A percentile compares a stretch with the other conserved stretches of the same genome.
phyloP scores from a whole-genome alignment of 2,888 invertebrate species.

The Zaprionus obscuricornis region DNA sequence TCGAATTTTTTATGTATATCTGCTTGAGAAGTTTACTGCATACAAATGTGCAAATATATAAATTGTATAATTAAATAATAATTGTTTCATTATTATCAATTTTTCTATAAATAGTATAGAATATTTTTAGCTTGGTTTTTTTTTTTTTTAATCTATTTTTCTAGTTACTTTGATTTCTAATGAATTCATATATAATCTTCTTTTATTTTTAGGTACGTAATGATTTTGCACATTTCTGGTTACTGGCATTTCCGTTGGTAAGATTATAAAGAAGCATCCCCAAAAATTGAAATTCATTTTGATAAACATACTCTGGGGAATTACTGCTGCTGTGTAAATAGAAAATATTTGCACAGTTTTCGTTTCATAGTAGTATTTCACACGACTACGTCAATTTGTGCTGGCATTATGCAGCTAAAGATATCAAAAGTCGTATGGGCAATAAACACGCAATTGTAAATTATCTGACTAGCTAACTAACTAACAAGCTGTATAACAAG shows the following conservation, averaged over 20 bases:
- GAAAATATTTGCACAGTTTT: conserved; percentile 19
- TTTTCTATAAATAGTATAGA: too few species aligned
- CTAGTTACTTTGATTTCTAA: too few species aligned
- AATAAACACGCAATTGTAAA: not conserved
- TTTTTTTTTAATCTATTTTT: too few species aligned
- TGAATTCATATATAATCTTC: not conserved
- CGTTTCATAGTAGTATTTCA: not conserved
- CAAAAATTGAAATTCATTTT: not conserved
- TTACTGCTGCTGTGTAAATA: not conserved
- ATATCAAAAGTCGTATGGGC: not conserved
- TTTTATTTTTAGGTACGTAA: conserved; percentile 33
- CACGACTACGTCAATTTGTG: not conserved
- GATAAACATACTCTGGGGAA: not conserved
- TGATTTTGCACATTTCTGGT: not conserved
- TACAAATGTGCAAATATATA: too few species aligned
- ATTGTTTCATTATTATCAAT: too few species aligned
- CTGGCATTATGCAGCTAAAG: conserved; percentile 7
- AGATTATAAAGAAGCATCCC: conserved; percentile 7
- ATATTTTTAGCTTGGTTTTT: too few species aligned
- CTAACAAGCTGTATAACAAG: too few species aligned
- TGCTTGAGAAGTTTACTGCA: too few species aligned
- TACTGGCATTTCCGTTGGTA: conserved; percentile 16
- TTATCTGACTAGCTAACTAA: not conserved
- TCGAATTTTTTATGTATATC: too few species aligned
- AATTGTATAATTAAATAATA: too few species aligned